These are phyloP conservation scores for Poecilia velifera DNA, from an alignment of 2,797 vertebrate species.

Conservation along the genomic window DNA sequence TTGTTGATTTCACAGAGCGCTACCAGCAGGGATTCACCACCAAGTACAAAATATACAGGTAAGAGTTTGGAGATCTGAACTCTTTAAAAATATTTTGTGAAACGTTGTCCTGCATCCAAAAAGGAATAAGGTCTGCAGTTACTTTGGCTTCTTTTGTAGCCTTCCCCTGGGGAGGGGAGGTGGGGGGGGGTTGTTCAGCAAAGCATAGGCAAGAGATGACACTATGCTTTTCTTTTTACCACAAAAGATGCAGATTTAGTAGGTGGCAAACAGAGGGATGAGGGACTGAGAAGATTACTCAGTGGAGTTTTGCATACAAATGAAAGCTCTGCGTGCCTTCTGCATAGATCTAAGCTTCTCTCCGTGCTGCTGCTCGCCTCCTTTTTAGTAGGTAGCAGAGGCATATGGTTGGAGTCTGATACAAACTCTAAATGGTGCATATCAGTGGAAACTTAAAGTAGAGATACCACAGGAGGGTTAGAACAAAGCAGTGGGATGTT, in stretches of 20 bases:
- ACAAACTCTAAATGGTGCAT: constrained; percentile 41
- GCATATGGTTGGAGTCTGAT: constrained; percentile 44
- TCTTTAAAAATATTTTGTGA: not conserved
- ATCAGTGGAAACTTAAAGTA: constrained; percentile 57
- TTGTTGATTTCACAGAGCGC: constrained; percentile 96
- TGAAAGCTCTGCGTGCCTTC: constrained; percentile 32
- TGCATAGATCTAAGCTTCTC: constrained; percentile 30
- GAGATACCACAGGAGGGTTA: constrained; percentile 61
- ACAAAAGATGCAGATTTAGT: constrained; percentile 41
- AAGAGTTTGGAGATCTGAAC: constrained; percentile 49
- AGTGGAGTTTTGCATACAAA: constrained; percentile 50
- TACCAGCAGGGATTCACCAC: constrained; percentile 97
- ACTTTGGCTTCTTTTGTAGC: not conserved
- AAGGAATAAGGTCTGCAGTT: not conserved
- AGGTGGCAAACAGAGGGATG: constrained; percentile 42
- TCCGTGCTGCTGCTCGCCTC: constrained; percentile 31
- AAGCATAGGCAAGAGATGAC: constrained; percentile 3
- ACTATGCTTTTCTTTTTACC: constrained; percentile 21
- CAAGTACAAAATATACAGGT: constrained; percentile 99
- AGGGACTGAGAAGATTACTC: constrained; percentile 46
- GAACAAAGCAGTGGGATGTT: constrained; percentile 57
- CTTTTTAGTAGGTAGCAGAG: constrained; percentile 38
- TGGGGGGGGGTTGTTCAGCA: not conserved
- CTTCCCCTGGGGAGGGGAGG: not conserved
- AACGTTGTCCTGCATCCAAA: not conserved